Conservation (phyloP, 2,797 vertebrate species). For the Limosa lapponica region DNA sequence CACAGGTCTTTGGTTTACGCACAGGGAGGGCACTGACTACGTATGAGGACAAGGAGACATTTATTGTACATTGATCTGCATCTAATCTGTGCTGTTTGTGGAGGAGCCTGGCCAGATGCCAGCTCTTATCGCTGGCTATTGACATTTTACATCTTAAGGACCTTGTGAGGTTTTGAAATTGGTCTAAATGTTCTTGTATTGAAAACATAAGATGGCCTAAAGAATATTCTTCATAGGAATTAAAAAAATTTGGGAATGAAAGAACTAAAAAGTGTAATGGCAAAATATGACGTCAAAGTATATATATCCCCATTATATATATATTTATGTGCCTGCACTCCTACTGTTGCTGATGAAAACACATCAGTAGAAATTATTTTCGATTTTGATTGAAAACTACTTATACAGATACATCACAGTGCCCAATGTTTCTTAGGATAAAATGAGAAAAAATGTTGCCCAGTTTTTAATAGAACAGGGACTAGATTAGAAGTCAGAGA, state of each 20-base stretch:
- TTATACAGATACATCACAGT: not conserved
- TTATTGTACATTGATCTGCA: constrained; percentile 58
- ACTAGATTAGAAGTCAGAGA: constrained; percentile 33
- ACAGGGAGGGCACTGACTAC: not conserved
- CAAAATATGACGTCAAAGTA: not conserved
- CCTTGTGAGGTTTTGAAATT: constrained; percentile 28
- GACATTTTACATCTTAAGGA: constrained; percentile 57
- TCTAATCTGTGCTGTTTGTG: constrained; percentile 56
- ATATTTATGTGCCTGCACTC: not conserved
- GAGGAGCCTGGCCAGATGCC: constrained; percentile 44
- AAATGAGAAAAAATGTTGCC: not conserved
- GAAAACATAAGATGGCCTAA: not conserved
- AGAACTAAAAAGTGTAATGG: not conserved
- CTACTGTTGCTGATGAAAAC: not conserved
- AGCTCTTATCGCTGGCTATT: constrained; percentile 63
- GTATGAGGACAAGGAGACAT: not conserved
- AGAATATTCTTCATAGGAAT: not conserved
- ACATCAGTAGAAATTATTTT: not conserved
- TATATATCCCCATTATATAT: not conserved
- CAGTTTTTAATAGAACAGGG: constrained; percentile 32
- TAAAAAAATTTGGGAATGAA: not conserved
- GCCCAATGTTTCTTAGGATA: not conserved
- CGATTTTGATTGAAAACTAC: not conserved
- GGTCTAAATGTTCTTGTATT: not conserved
- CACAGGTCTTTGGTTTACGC: not conserved